Evolutionary conservation across 2,113 vertebrate genomes (phyloP), one percentile per base, ranked within the genome.

Genomic region (Nerophis lumbriciformis): DNA sequence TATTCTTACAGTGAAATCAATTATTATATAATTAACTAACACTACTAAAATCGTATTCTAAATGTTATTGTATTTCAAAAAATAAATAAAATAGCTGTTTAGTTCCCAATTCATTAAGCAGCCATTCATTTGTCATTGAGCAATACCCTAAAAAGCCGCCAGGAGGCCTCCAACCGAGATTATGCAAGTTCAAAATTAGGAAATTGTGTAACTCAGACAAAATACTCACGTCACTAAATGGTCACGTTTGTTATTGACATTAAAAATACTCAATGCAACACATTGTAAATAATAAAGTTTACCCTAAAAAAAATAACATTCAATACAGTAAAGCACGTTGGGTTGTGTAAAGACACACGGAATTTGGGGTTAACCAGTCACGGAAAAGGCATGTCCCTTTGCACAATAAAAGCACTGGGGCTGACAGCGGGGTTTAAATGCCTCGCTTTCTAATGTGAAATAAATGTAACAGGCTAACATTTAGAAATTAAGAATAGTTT

Each of bases 151-250:
- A 1, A 0, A 5, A 6, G 49, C 63, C 82, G 6, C 73, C 51
- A 75, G 69, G 79, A 4, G 77, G 68, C 8, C 51, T 19, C 53
- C 61, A 0, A 3, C n/a, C 57, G 15, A 9, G 15, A 68, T 90
- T 91, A 90, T 54, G 78, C 89, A 90, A 91, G 85, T 84, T 83
- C 8, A 65, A 1, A 72, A 66, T 59, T 44, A 13, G 47, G 61
- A 19, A 62, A 72, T 91, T 90, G 86, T 89, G 83, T 89, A 91
- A 90, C 77, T 69, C 5, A 7, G 7, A 11, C 8, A 44, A n/a
- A 73, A 61, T 48, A 16, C 51, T 48, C 4, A 8, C 4, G 15
- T 48, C 1, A 35, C 2, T 4, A 12, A 39, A 53, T 19, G 37
- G 9, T 8, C 1, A 12, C 4, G 1, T 21, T 44, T 57, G 3